phyloP scores from a whole-genome alignment of 2,797 vertebrate species.

The Echiichthys vipera region DNA sequence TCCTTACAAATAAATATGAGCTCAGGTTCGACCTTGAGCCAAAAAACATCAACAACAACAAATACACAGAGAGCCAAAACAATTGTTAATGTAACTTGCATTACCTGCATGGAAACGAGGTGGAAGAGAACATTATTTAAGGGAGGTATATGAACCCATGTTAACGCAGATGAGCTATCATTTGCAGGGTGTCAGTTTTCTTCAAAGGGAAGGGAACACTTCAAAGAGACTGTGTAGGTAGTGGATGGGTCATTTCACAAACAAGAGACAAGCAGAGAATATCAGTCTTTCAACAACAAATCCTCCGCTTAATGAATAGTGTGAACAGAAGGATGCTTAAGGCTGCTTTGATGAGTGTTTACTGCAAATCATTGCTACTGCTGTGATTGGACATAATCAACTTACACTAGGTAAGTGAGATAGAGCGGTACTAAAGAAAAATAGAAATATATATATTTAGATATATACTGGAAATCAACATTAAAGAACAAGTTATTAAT shows the following conservation, averaged over 20 bases:
- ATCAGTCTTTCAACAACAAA: conserved; percentile 24
- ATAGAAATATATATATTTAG: too few species aligned
- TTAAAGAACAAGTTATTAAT: too few species aligned
- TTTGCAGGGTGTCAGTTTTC: conserved; percentile 60
- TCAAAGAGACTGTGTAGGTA: conserved; percentile 56
- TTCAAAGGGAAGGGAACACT: conserved; percentile 66
- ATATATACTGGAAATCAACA: too few species aligned
- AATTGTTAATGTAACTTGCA: conserved; percentile 31
- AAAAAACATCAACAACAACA: conserved; percentile 47
- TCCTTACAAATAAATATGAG: conserved; percentile 52
- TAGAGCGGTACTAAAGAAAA: background rate
- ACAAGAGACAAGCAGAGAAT: conserved; percentile 35
- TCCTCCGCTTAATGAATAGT: conserved; percentile 21
- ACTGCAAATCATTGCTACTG: background rate
- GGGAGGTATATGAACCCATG: conserved; percentile 36
- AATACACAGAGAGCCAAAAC: conserved; percentile 15
- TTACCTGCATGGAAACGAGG: conserved; percentile 54
- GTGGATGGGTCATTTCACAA: conserved; percentile 59
- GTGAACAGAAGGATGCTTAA: conserved; percentile 11
- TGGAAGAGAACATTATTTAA: conserved; percentile 37
- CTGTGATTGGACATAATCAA: conserved; percentile 3
- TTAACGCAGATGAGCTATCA: conserved; percentile 56
- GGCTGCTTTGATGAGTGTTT: conserved; percentile 38
- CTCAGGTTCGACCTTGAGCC: conserved; percentile 42
- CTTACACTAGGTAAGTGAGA: background rate